Percentiles rank a stretch among this genome's conserved stretches.
phyloP scores from a whole-genome alignment of 1,140 invertebrate species.

The Glossosoma conforme region DNA sequence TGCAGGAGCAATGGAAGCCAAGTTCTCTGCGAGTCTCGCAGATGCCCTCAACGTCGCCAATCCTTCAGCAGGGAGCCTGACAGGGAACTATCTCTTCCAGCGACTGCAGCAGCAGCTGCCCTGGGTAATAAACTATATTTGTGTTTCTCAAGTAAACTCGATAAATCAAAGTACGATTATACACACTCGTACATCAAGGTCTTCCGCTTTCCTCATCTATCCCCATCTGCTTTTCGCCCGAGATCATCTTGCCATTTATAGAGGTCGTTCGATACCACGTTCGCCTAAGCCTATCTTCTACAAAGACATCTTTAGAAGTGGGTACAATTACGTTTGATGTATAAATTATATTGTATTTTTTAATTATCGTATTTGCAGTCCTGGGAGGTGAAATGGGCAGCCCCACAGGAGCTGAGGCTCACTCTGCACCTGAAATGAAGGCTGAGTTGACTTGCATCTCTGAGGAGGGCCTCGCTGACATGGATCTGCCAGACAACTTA shows the following conservation, averaged over 20 bases:
- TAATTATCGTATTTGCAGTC: slow-evolving; percentile 34
- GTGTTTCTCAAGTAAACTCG: too few relatives aligned
- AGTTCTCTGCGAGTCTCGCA: slow-evolving; percentile 50
- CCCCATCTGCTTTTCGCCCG: too few relatives aligned
- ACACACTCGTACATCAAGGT: too few relatives aligned
- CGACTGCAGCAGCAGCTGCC: slow-evolving; percentile 43
- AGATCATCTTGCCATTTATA: slow-evolving; percentile 37
- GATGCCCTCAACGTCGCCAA: slow-evolving; percentile 53
- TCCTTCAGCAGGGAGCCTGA: slow-evolving; percentile 59
- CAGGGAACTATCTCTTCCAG: slow-evolving; percentile 46
- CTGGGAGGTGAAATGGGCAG: slow-evolving; percentile 51
- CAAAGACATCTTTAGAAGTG: too few relatives aligned
- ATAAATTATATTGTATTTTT: slow-evolving; percentile 7
- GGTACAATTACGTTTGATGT: too few relatives aligned
- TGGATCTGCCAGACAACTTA: slow-evolving; percentile 75
- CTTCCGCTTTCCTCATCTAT: too few relatives aligned
- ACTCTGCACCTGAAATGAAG: slow-evolving; percentile 45
- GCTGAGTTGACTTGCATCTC: slow-evolving; percentile 82
- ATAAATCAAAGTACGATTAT: too few relatives aligned
- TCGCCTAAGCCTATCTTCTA: too few relatives aligned
- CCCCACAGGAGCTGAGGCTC: slow-evolving; percentile 41
- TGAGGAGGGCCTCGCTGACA: slow-evolving; percentile 78
- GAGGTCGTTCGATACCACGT: slow-evolving; percentile 1
- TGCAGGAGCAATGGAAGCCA: slow-evolving; percentile 28
- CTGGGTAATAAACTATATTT: slow-evolving; percentile 30